phyloP scores from a whole-genome alignment of 2,888 invertebrate species.

The Andrena praecox region DNA sequence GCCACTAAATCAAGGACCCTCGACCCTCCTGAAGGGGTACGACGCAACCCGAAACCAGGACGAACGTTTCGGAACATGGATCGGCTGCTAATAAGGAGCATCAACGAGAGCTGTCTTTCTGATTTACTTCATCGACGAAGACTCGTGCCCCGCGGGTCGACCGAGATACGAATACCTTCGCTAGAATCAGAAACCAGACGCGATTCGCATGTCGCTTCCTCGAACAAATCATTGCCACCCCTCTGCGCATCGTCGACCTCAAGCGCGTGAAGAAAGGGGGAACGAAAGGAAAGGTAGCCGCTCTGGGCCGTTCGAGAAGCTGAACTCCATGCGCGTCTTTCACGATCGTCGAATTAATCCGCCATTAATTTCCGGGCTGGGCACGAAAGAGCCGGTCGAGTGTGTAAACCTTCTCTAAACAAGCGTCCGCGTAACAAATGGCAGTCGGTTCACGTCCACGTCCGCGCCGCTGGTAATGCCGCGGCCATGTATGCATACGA shows the following conservation, averaged over 20 bases:
- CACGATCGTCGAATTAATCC: constrained; percentile 83
- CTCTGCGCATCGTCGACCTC: neutral
- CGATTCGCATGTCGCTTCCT: neutral
- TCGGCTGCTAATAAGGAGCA: constrained; percentile 21
- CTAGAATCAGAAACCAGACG: constrained; percentile 5
- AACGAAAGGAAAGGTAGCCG: neutral
- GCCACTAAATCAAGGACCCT: constrained; percentile 81
- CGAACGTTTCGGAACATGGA: constrained; percentile 61
- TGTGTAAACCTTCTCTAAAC: constrained; percentile 84
- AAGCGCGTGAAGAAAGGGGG: neutral
- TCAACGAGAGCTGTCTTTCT: neutral
- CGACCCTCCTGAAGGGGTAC: constrained; percentile 66
- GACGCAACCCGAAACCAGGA: constrained; percentile 65
- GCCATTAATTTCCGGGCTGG: constrained; percentile 81
- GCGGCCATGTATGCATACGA: constrained; percentile 84
- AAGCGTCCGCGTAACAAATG: constrained; percentile 83
- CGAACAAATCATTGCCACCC: constrained; percentile 24
- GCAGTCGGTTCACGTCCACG: constrained; percentile 70
- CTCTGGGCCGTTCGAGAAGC: neutral
- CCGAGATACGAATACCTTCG: neutral
- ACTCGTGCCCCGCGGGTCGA: neutral
- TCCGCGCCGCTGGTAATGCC: constrained; percentile 75
- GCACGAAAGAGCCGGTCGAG: constrained; percentile 78
- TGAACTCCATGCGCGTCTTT: constrained; percentile 12
- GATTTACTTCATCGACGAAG: neutral